Evolutionary conservation across 2,888 invertebrate species (phyloP), one percentile per base, ranked within the genome.

Genomic region (Scaptomyza cyrtandrae): DNA sequence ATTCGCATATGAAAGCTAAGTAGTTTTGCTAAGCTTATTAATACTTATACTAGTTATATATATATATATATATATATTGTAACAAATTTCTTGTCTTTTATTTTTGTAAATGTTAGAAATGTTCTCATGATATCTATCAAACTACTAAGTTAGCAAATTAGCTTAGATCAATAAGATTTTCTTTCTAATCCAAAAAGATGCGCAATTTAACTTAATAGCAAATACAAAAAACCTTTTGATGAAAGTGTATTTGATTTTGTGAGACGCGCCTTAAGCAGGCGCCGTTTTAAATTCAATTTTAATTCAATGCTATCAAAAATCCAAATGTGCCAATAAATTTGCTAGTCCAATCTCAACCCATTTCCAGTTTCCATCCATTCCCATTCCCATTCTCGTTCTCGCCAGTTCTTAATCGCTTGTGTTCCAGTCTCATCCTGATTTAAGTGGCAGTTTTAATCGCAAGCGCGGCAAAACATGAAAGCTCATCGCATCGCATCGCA

Each of bases 401-500:
- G 24, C 24, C 24, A 24, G 24, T 24, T 24, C 24, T 11, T 4
- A 0, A 35, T 11, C 13, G 13, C 35, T 37, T 37, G 43, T 48
- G n/a, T 6, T n/a, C 43, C 24, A 43, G 48, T 19, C 69, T 48
- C 63, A 50, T 48, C 59, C 66, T 44, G 29, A 49, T 43, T 19
- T 19, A 19, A 19, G 19, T 19, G 19, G 19, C 19, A 19, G 1
- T 19, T 24, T 64, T 59, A 37, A 60, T 68, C 60, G 62, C 66
- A 58, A 64, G 54, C 49, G 73, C 86, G 82, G 86, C 86, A n/a
- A 70, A 85, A 82, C 69, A 63, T 87, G 56, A 82, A 82, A 85
- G 77, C 60, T 37, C 68, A 54, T 11, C 35, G 53, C 76, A 57
- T 19, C 33, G 52, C 68, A 54, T 11, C 35, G 53, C 76, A 57